Percentiles rank a stretch among this genome's conserved stretches.
These are phyloP conservation scores for Urocynchramus pylzowi DNA, from an alignment of 2,113 vertebrate species.

Conservation along the genomic window DNA sequence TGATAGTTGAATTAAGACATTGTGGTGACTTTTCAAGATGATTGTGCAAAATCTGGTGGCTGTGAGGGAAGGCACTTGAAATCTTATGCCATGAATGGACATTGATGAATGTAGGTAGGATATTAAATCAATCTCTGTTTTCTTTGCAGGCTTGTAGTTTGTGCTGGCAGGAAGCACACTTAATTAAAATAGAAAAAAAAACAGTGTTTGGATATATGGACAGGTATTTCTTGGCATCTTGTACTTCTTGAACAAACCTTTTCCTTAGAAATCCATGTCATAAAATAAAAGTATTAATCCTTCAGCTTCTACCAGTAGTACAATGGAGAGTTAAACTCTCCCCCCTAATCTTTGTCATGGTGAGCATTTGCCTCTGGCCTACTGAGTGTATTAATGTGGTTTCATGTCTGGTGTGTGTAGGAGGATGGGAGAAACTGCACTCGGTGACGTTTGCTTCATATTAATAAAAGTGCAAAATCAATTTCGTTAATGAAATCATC, in stretches of 20 bases:
- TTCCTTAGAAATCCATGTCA: background rate
- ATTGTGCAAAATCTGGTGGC: background rate
- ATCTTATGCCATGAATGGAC: background rate
- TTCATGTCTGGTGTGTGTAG: slow-evolving; percentile 16
- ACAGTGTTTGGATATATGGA: background rate
- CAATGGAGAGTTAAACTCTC: background rate
- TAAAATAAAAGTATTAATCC: background rate
- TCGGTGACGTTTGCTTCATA: background rate
- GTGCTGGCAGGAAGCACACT: background rate
- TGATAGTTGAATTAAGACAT: background rate
- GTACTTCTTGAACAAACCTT: background rate
- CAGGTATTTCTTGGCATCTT: background rate
- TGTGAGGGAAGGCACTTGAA: background rate
- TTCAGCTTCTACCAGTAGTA: background rate
- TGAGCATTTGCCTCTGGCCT: slow-evolving; percentile 26
- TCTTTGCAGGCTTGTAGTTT: background rate
- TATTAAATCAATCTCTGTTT: background rate
- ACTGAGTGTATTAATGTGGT: slow-evolving; percentile 24
- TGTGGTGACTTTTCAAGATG: background rate
- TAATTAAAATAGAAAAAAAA: background rate
- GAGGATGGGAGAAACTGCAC: slow-evolving; percentile 43
- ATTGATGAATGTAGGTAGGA: background rate
- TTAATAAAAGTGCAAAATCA: background rate
- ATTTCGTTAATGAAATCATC: background rate
- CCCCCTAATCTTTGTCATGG: background rate